Conservation (phyloP, 2,797 vertebrate species). For the Hephaestus fuliginosus region DNA sequence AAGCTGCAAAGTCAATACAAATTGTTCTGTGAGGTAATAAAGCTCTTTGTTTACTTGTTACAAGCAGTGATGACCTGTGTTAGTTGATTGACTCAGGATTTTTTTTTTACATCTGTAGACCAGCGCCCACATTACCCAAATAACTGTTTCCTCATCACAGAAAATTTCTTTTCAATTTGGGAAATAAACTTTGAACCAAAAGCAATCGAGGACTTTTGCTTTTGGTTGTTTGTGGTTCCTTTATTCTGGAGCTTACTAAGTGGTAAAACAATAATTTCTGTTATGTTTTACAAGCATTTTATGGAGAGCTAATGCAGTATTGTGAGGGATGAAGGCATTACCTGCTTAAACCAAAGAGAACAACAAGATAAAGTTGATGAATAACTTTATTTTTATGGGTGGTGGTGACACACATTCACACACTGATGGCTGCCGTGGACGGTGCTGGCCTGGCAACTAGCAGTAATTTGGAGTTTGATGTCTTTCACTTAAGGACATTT, state of each 20-base stretch:
- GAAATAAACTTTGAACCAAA: background rate
- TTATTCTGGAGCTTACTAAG: background rate
- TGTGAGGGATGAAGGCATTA: background rate
- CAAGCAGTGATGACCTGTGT: background rate
- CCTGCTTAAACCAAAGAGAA: background rate
- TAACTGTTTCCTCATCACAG: background rate
- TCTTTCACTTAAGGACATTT: background rate
- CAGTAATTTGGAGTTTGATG: background rate
- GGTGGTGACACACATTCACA: background rate
- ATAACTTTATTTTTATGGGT: background rate
- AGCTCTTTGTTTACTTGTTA: background rate
- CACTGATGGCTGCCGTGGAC: background rate
- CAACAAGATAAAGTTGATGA: background rate
- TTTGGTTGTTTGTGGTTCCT: background rate
- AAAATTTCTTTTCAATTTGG: background rate
- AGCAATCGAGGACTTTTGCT: too few species aligned
- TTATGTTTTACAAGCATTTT: background rate
- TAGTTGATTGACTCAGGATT: background rate
- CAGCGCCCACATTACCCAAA: background rate
- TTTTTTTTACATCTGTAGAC: background rate
- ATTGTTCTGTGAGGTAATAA: constrained; percentile 10
- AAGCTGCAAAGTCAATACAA: constrained; percentile 19
- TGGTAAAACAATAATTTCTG: background rate
- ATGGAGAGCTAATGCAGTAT: background rate
- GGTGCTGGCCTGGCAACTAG: too few species aligned